These are phyloP conservation scores for Eubasilissa regina DNA, from an alignment of 1,140 invertebrate species.

Conservation along the genomic window DNA sequence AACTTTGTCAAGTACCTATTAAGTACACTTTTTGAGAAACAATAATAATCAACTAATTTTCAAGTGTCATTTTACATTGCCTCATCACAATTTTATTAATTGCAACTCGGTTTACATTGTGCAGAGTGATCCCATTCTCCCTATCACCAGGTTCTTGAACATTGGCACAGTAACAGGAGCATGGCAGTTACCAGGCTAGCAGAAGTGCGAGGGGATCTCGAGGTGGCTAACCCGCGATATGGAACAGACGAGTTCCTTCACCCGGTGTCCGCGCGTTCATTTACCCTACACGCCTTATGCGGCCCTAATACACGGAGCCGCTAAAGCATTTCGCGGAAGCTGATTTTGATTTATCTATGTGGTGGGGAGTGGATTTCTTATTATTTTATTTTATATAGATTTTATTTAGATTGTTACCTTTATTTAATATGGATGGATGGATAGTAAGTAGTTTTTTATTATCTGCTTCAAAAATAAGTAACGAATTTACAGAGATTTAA, in stretches of 20 bases:
- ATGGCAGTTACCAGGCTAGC: constrained; percentile 34
- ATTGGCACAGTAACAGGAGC: constrained; percentile 35
- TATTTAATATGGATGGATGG: too few species aligned
- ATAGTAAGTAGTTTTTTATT: too few species aligned
- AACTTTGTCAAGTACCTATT: too few species aligned
- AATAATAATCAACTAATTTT: too few species aligned
- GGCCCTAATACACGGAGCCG: constrained; percentile 34
- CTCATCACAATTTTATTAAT: too few species aligned
- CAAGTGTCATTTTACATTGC: too few species aligned
- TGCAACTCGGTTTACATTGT: too few species aligned
- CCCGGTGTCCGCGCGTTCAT: constrained; percentile 57
- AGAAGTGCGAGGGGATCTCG: constrained; percentile 45
- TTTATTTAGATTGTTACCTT: too few species aligned
- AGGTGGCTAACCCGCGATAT: constrained; percentile 60
- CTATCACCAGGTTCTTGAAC: not conserved
- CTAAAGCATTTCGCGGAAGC: constrained; percentile 42
- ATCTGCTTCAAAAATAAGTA: too few species aligned
- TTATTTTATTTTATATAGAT: too few species aligned
- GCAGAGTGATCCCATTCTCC: constrained; percentile 35
- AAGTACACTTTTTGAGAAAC: too few species aligned
- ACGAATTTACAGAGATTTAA: too few species aligned
- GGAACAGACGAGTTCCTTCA: constrained; percentile 60
- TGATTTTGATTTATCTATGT: constrained; percentile 5
- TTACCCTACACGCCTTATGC: constrained; percentile 49
- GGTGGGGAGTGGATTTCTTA: not conserved